These are phyloP conservation scores for Montifringilla adamsi DNA, from an alignment of 2,113 vertebrate species.

Conservation along the genomic window DNA sequence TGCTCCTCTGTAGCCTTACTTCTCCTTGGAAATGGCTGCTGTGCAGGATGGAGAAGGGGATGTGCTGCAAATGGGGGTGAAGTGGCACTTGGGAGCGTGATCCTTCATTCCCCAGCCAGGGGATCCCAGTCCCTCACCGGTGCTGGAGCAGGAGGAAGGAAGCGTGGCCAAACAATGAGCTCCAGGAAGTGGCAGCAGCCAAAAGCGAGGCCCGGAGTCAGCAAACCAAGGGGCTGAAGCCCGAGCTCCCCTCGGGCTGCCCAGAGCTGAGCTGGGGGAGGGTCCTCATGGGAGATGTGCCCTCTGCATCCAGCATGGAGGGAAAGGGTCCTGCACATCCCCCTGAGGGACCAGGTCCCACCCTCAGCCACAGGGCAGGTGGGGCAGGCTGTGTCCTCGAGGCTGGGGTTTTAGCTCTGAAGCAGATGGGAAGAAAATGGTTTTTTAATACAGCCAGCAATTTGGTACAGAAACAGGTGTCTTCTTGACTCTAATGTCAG, in stretches of 20 bases:
- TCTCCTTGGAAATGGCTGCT: neutral
- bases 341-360: neutral
- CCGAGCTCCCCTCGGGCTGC: rapidly evolving
- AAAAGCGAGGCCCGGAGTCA: neutral
- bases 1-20: neutral
- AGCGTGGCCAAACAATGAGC: neutral
- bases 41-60: neutral
- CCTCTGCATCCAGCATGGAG: neutral
- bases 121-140: rapidly evolving
- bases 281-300: neutral
- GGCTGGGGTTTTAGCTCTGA: neutral
- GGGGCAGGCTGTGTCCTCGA: rapidly evolving
- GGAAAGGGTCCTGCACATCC: neutral
- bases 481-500: neutral
- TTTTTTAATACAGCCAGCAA: neutral
- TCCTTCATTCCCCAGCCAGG: neutral
- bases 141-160: neutral
- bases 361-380: rapidly evolving
- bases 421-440: neutral
- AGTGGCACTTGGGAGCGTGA: neutral
- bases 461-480: neutral
- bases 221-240: neutral
- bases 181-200: neutral
- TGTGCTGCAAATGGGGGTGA: neutral
- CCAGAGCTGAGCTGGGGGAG: neutral